Conservation (phyloP, 2,888 invertebrate genomes). For the Isoperla grammatica region DNA sequence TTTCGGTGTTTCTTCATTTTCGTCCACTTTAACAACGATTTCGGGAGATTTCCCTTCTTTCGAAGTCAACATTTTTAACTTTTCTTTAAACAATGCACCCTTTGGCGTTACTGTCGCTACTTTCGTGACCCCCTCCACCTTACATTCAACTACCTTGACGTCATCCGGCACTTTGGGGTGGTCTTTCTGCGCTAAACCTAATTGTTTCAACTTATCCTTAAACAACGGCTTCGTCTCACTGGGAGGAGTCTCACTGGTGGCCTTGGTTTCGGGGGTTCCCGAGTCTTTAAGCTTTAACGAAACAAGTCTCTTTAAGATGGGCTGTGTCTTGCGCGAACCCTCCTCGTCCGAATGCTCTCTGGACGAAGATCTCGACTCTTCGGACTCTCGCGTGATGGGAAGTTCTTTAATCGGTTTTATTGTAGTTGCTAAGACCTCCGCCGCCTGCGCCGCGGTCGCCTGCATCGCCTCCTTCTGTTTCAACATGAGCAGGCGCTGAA, state of each 20-base stretch:
- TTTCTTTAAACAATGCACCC: slow-evolving; percentile 47
- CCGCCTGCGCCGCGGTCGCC: slow-evolving; percentile 66
- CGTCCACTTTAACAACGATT: background rate
- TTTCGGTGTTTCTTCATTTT: background rate
- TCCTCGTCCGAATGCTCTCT: slow-evolving; percentile 4
- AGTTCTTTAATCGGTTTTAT: slow-evolving; percentile 43
- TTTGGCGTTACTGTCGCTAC: slow-evolving; percentile 36
- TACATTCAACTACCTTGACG: background rate
- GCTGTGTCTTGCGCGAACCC: slow-evolving; percentile 7
- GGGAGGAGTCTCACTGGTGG: background rate
- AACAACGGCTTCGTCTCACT: slow-evolving; percentile 8
- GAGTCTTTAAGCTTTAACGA: slow-evolving; percentile 23
- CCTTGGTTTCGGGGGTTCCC: background rate
- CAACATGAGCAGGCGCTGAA: slow-evolving; percentile 66
- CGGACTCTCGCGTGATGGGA: background rate
- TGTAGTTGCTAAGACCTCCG: slow-evolving; percentile 35
- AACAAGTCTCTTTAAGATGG: slow-evolving; percentile 23
- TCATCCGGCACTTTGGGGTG: background rate
- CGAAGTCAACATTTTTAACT: slow-evolving; percentile 3
- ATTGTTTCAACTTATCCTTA: background rate
- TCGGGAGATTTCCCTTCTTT: slow-evolving; percentile 6
- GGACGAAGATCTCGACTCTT: background rate
- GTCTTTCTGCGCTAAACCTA: no score
- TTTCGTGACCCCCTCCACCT: background rate
- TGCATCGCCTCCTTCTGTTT: slow-evolving; percentile 49